Evolutionary conservation across 1,140 invertebrate genomes (phyloP), one percentile per base, ranked within the genome.

Genomic region (Periplaneta americana): DNA sequence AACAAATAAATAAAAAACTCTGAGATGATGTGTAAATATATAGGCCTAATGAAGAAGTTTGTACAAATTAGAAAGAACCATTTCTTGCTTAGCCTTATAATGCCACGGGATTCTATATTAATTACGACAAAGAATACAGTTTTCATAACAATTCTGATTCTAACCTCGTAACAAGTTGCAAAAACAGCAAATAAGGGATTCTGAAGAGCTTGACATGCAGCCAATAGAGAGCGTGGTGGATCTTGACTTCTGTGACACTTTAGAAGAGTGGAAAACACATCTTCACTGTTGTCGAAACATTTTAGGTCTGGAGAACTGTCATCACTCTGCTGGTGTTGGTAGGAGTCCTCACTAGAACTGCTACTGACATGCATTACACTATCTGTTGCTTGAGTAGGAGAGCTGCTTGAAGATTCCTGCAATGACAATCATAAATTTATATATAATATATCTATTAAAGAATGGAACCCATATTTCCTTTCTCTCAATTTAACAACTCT

Each of bases 91-190:
- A n/a, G n/a, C n/a, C n/a, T n/a, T n/a, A n/a, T n/a, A n/a, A n/a
- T n/a, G n/a, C n/a, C n/a, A n/a, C n/a, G n/a, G n/a, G n/a, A n/a
- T n/a, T n/a, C n/a, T n/a, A n/a, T n/a, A n/a, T n/a, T n/a, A n/a
- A n/a, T n/a, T n/a, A n/a, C n/a, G n/a, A n/a, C n/a, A n/a, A n/a
- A n/a, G n/a, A n/a, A n/a, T n/a, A n/a, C n/a, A n/a, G n/a, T n/a
- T n/a, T n/a, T n/a, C n/a, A n/a, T n/a, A n/a, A n/a, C n/a, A n/a
- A n/a, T n/a, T n/a, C n/a, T n/a, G n/a, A n/a, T n/a, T n/a, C 34
- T 85, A 85, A 93, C 92, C 88, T 93, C 92, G 84, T 93, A 93
- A 86, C 91, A 93, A 75, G 92, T 92, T 32, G 93, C 92, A 13
- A 94, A 87, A 57, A 94, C 88, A 33, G 91, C 90, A 4, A 93